Conservation (phyloP, 2,113 vertebrate genomes). For the Gallinago media region DNA sequence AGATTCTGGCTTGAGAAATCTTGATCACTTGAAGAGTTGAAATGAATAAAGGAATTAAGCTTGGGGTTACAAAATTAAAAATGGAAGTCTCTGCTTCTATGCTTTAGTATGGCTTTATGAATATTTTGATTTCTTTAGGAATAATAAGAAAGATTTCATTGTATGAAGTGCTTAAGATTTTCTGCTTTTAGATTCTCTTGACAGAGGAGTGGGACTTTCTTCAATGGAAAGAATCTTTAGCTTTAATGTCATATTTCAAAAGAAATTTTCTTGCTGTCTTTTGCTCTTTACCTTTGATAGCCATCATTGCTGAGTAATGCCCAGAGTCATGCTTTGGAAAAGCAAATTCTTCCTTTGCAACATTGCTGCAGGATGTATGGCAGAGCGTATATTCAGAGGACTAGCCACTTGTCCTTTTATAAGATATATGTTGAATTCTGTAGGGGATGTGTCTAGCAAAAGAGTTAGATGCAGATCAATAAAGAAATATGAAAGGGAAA, state of each 20-base stretch:
- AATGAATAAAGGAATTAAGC: background rate
- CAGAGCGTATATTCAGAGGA: background rate
- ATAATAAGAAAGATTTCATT: background rate
- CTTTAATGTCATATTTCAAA: constrained; percentile 1
- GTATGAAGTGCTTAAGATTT: background rate
- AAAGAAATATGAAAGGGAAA: background rate
- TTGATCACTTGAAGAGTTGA: background rate
- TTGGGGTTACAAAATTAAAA: constrained; percentile 17
- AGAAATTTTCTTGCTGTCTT: background rate
- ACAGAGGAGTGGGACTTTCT: background rate
- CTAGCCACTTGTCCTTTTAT: background rate
- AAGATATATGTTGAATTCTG: background rate
- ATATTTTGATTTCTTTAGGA: background rate
- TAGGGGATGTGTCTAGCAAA: background rate
- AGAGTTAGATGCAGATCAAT: background rate
- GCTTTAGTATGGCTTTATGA: background rate
- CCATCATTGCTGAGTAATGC: constrained; percentile 58
- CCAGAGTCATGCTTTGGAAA: constrained; percentile 28
- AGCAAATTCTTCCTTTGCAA: constrained; percentile 6
- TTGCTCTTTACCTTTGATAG: constrained; percentile 10
- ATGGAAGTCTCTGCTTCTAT: background rate
- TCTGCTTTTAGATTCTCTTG: background rate
- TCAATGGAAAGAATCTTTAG: background rate
- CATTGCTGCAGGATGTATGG: background rate
- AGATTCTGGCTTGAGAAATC: constrained; percentile 6